phyloP scores from a whole-genome alignment of 2,113 vertebrate genomes.

The Isurus oxyrinchus region DNA sequence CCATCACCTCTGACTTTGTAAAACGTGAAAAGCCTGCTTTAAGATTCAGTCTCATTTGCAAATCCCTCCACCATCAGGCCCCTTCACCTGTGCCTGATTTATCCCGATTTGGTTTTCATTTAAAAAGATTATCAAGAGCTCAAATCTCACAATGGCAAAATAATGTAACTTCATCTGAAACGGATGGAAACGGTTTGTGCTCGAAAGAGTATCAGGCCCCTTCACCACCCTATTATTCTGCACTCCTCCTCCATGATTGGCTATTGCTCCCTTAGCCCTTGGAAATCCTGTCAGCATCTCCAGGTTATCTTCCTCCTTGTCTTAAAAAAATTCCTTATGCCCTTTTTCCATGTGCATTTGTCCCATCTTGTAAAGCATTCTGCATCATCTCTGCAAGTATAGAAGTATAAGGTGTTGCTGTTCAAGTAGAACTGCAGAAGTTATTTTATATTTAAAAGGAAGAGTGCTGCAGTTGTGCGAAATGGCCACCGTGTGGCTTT shows the following conservation, averaged over 20 bases:
- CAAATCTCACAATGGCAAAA: no score
- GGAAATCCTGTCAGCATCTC: background rate
- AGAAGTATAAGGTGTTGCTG: background rate
- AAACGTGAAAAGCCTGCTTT: background rate
- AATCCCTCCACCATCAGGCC: background rate
- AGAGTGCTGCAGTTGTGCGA: background rate
- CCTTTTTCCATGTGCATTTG: background rate
- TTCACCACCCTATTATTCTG: background rate
- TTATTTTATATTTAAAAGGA: background rate
- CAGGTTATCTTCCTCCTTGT: background rate
- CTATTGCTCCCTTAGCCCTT: background rate
- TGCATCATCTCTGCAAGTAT: background rate
- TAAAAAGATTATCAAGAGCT: no score
- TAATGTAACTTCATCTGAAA: no score
- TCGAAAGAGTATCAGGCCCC: no score
- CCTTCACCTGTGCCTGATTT: no score
- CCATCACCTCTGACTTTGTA: background rate
- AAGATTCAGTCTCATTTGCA: background rate
- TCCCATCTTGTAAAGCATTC: background rate
- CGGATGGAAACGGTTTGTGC: no score
- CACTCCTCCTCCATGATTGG: background rate
- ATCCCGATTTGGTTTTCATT: no score
- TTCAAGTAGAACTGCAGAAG: background rate
- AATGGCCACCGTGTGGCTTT: background rate
- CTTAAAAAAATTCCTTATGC: background rate